Base-by-base conservation (phyloP, 2,888 invertebrate species). In the Xestia rhomboidea region DNA sequence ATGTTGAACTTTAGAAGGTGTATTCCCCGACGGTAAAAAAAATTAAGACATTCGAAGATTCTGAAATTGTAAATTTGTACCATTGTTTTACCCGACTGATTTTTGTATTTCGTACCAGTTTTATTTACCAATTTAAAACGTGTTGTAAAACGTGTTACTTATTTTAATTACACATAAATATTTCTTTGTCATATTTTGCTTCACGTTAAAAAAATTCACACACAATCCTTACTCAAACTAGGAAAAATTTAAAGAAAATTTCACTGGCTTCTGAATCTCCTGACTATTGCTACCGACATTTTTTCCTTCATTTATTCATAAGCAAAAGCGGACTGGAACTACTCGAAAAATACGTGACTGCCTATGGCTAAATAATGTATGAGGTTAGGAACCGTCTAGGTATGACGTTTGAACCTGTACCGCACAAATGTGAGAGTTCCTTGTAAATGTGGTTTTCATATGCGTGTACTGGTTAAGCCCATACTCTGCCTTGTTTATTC, bases 291-390 rank as follows among this genome's bases (percentile, higher is more conserved):
- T 89, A 90, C 92, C 90, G 93, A 93, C 94, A 93, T 94, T 95
- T 94, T 85, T 91, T 91, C 88, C 89, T 91, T 96, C 93, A 95
- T 91, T 95, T 95, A 96, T 96, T 95, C 95, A 96, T 93, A 94
- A 93, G 91, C 90, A 90, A 95, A 95, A 95, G 94, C 92, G 93
- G 92, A 91, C 93, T 92, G 91, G 88, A 93, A 94, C 93, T 92
- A 92, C 94, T 94, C 91, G 94, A 94, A 95, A 95, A 94, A 94
- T 95, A 96, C 95, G 95, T 95, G 95, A 95, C 95, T 93, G 92
- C 92, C 92, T 93, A 90, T 91, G 90, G 86, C 89, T 95, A 93
- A 95, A 95, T 95, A 94, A 94, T 95, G 91, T 92, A 96, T 93
- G 90, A 90, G 89, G 79, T 84, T 81, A 87, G 89, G 85, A 89